Conservation (phyloP, 2,797 vertebrate species). For the Pseudopleuronectes americanus region DNA sequence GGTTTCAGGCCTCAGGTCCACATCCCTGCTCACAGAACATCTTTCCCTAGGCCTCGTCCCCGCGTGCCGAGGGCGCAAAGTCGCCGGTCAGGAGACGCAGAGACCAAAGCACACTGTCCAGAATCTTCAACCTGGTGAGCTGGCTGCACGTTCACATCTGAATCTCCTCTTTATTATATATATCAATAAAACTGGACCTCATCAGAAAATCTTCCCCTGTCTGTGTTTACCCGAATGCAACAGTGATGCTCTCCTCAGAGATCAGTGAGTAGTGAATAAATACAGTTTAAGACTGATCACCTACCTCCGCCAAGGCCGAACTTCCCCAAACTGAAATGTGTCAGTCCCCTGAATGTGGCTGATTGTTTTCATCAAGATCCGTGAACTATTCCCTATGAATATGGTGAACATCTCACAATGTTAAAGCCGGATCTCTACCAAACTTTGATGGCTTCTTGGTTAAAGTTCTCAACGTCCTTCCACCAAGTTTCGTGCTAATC, state of each 20-base stretch:
- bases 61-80: conserved; percentile 80
- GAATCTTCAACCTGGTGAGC: conserved; percentile 88
- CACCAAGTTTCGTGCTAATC: too few relatives aligned
- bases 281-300: too few relatives aligned
- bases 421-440: too few relatives aligned
- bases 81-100: conserved; percentile 83
- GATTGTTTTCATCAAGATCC: too few relatives aligned
- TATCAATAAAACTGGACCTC: conserved; percentile 27
- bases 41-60: conserved; percentile 76
- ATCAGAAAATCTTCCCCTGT: conserved; percentile 45
- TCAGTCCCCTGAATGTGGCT: too few relatives aligned
- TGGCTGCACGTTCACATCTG: background rate
- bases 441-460: too few relatives aligned
- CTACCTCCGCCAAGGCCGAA: too few relatives aligned
- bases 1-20: conserved; percentile 29
- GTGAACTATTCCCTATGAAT: too few relatives aligned
- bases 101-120: conserved; percentile 86
- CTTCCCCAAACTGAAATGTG: too few relatives aligned
- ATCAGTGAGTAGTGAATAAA: conserved; percentile 74
- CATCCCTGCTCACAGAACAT: conserved; percentile 57
- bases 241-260: conserved; percentile 75
- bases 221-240: conserved; percentile 63
- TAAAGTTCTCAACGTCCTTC: too few relatives aligned
- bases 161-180: background rate
- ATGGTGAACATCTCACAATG: too few relatives aligned